Evolutionary conservation across 2,888 invertebrate species (phyloP).

Genomic region (Ernsta delagoae): DNA sequence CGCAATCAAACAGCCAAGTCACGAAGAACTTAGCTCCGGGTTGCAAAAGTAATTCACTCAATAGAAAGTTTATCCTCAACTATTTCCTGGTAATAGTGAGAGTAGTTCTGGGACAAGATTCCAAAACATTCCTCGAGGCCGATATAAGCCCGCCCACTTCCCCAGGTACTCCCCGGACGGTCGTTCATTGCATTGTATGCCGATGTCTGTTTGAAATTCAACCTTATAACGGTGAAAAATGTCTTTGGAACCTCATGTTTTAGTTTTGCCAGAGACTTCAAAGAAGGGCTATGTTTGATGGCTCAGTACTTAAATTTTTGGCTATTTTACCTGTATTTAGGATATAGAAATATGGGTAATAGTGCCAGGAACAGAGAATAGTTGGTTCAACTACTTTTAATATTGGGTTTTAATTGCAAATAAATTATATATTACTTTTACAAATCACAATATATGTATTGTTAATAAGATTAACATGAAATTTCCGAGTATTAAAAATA

Average conservation of each 20-base stretch:
- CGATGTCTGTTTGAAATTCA: neutral
- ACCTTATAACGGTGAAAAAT: neutral
- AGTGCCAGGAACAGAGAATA: too few species aligned
- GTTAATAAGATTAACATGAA: too few species aligned
- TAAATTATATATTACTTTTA: too few species aligned
- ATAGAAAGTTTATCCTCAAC: neutral
- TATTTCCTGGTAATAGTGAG: neutral
- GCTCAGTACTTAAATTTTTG: neutral
- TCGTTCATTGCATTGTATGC: neutral
- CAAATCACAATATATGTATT: too few species aligned
- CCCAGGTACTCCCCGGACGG: neutral
- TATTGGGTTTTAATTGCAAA: too few species aligned
- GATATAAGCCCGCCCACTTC: neutral
- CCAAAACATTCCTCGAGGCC: neutral
- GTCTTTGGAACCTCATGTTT: neutral
- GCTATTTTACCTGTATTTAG: too few species aligned
- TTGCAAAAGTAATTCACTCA: neutral
- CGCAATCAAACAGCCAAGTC: neutral
- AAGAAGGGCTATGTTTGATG: neutral
- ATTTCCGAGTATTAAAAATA: too few species aligned
- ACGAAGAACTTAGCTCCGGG: neutral
- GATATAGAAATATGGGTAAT: too few species aligned
- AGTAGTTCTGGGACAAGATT: neutral
- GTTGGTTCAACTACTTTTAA: too few species aligned
- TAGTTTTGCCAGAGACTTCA: neutral